Evolutionary conservation across 2,888 invertebrate genomes (phyloP).

Genomic region (Microlaimidae sp.): DNA sequence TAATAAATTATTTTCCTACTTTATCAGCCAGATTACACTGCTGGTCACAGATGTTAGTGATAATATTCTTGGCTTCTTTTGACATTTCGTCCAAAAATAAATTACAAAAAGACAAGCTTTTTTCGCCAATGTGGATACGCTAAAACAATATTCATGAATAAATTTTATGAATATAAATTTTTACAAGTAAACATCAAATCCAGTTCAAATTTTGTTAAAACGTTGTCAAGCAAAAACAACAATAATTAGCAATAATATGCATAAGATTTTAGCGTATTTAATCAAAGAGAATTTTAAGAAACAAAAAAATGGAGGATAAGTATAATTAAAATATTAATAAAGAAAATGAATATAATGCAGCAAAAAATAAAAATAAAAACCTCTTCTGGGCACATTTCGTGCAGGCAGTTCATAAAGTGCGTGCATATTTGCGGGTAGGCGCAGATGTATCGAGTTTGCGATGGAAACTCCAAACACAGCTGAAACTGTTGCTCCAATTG

Average conservation of each 20-base stretch:
- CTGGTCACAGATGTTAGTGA: constrained; percentile 93
- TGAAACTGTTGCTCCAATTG: constrained; percentile 63
- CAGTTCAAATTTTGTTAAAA: neutral
- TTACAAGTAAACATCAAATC: neutral
- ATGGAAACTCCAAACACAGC: constrained; percentile 94
- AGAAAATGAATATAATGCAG: neutral
- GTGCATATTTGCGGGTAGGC: constrained; percentile 93
- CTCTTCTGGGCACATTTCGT: constrained; percentile 95
- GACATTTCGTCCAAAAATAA: constrained; percentile 97
- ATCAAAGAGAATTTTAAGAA: too few relatives aligned
- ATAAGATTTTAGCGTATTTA: too few relatives aligned
- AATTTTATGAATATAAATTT: neutral
- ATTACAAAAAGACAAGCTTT: constrained; percentile 85
- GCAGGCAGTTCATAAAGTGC: constrained; percentile 92
- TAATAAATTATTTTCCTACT: constrained; percentile 28
- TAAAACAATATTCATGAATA: constrained; percentile 23
- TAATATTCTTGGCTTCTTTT: constrained; percentile 92
- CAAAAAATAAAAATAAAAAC: constrained; percentile 18
- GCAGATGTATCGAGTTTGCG: constrained; percentile 90
- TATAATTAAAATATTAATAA: neutral
- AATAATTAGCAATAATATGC: too few relatives aligned
- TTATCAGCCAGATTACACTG: constrained; percentile 92
- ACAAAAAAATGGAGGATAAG: too few relatives aligned
- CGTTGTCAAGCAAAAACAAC: constrained; percentile 2
- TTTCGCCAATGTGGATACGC: constrained; percentile 80